Evolutionary conservation across 2,797 vertebrate genomes (phyloP).

Genomic region (Morus bassanus): DNA sequence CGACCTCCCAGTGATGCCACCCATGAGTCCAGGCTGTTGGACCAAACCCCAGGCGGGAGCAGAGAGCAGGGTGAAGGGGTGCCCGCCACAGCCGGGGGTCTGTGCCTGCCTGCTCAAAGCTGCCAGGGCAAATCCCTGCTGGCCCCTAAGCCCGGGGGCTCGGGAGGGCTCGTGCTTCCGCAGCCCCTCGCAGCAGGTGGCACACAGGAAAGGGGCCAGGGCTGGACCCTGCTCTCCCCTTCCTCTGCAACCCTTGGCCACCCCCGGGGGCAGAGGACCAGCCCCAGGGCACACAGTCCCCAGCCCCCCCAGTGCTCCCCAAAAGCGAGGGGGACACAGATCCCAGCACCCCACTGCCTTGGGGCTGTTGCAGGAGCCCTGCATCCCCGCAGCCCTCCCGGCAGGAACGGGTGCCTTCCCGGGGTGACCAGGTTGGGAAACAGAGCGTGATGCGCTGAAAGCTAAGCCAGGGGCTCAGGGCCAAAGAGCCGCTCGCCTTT

Average conservation of each 20-base stretch:
- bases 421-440: background rate
- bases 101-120: background rate
- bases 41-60: background rate
- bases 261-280: background rate
- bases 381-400: background rate
- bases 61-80: background rate
- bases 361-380: background rate
- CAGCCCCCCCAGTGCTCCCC: background rate
- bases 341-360: background rate
- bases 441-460: background rate
- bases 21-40: rapidly evolving
- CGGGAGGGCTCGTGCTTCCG: background rate
- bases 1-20: background rate
- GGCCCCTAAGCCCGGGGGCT: background rate
- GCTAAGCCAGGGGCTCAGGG: background rate
- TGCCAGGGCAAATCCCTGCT: background rate
- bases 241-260: background rate
- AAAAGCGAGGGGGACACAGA: background rate
- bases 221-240: background rate
- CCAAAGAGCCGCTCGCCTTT: background rate
- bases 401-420: background rate
- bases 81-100: background rate
- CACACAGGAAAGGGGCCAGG: rapidly evolving
- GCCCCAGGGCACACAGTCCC: background rate
- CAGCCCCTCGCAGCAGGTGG: background rate